Conservation (phyloP, 2,888 invertebrate genomes). For the Mimumesa dahlbomi region DNA sequence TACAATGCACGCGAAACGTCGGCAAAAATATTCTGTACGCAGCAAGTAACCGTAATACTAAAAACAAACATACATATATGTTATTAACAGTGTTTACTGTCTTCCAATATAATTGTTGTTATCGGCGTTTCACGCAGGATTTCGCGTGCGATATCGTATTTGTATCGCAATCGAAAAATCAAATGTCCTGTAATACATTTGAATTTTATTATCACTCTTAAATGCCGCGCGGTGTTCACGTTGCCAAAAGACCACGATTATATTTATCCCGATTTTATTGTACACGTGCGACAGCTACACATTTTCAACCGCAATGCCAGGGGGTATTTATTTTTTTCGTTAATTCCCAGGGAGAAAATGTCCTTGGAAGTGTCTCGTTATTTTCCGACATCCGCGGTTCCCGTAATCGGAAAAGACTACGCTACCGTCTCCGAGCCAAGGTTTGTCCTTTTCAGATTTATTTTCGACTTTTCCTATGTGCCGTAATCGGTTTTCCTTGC, state of each 20-base stretch:
- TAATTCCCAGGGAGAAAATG: conserved; percentile 41
- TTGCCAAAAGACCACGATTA: conserved; percentile 7
- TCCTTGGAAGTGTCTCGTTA: conserved; percentile 37
- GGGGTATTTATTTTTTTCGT: conserved; percentile 25
- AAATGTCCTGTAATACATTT: not conserved
- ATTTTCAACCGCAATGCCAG: not conserved
- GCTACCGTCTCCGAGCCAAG: conserved; percentile 21
- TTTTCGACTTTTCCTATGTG: conserved; percentile 19
- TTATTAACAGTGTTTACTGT: no score
- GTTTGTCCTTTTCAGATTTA: conserved; percentile 26
- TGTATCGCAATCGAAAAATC: not conserved
- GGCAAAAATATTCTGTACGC: no score
- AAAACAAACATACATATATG: no score
- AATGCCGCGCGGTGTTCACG: not conserved
- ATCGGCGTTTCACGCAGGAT: no score
- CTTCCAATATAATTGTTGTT: no score
- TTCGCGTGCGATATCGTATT: no score
- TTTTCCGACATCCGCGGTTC: not conserved
- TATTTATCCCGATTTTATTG: not conserved
- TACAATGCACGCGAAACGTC: no score
- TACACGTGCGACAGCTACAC: not conserved
- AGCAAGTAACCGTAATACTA: no score
- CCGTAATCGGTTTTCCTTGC: conserved; percentile 23
- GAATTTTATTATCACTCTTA: not conserved
- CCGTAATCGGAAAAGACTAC: conserved; percentile 40